Evolutionary conservation across 2,888 invertebrate genomes (phyloP).

Genomic region (Patella depressa): DNA sequence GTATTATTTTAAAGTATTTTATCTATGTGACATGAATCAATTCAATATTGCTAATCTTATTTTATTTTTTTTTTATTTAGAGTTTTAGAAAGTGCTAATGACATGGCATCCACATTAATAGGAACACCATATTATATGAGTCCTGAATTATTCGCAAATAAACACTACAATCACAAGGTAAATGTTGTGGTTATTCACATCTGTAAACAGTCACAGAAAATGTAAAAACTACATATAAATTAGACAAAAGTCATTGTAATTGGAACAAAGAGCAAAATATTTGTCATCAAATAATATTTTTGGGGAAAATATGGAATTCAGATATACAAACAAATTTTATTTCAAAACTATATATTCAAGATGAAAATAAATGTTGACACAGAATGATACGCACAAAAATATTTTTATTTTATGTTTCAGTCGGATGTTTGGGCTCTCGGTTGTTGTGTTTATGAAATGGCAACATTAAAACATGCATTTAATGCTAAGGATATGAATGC

Average conservation of each 20-base stretch:
- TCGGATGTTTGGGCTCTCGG: slow-evolving; percentile 73
- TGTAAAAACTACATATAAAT: background rate
- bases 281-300: too few relatives aligned
- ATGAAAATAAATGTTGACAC: too few relatives aligned
- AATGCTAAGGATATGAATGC: slow-evolving; percentile 73
- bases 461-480: slow-evolving; percentile 72
- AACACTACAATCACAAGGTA: slow-evolving; percentile 73
- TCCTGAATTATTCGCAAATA: slow-evolving; percentile 72
- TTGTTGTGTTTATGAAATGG: slow-evolving; percentile 73
- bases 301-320: too few relatives aligned
- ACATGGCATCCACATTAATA: slow-evolving; percentile 73
- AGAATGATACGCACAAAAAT: background rate
- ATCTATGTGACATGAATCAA: too few relatives aligned
- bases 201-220: background rate
- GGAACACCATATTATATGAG: slow-evolving; percentile 74
- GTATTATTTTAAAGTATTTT: too few relatives aligned
- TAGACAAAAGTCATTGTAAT: too few relatives aligned
- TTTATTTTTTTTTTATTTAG: slow-evolving; percentile 45
- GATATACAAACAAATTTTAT: too few relatives aligned
- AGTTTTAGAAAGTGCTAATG: slow-evolving; percentile 70
- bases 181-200: background rate
- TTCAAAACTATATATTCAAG: too few relatives aligned
- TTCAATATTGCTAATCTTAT: too few relatives aligned
- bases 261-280: too few relatives aligned
- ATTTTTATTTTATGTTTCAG: slow-evolving; percentile 50